These are phyloP conservation scores for Triplophysa rosa DNA, from an alignment of 2,113 vertebrate genomes.

Conservation along the genomic window DNA sequence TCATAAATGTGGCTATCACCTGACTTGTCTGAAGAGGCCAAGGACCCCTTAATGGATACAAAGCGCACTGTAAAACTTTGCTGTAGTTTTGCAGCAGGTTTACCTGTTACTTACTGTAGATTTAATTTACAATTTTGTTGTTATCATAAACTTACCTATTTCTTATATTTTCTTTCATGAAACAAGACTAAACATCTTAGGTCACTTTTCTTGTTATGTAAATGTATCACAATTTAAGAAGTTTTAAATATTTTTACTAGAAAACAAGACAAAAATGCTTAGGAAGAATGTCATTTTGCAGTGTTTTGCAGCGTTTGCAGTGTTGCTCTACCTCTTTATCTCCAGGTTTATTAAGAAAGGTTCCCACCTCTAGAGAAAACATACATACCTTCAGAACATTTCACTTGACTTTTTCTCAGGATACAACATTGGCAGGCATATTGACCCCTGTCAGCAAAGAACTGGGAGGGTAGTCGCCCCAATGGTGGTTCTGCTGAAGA, in stretches of 20 bases:
- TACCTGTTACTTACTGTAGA: no score
- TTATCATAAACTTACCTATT: no score
- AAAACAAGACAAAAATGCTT: no score
- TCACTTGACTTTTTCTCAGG: conserved; percentile 64
- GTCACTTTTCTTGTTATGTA: no score
- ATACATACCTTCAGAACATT: conserved; percentile 67
- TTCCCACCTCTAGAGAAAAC: conserved; percentile 53
- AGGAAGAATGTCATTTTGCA: neutral
- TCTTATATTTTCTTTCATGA: no score
- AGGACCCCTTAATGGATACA: conserved; percentile 7
- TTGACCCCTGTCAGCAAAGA: conserved; percentile 73
- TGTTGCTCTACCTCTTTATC: conserved; percentile 69
- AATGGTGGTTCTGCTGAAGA: conserved; percentile 52
- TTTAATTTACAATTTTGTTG: no score
- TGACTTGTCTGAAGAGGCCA: conserved; percentile 68
- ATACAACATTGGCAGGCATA: conserved; percentile 49
- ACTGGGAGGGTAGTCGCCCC: conserved; percentile 52
- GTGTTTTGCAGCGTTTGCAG: conserved; percentile 62
- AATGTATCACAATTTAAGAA: no score
- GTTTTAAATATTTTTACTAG: no score
- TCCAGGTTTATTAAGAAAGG: conserved; percentile 51
- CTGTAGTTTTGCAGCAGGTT: no score
- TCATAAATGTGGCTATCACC: conserved; percentile 69
- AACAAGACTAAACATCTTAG: no score
- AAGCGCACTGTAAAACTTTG: neutral